Evolutionary conservation across 2,888 invertebrate species (phyloP), one percentile per base, ranked within the genome.

Genomic region (Melinaea marsaeus): DNA sequence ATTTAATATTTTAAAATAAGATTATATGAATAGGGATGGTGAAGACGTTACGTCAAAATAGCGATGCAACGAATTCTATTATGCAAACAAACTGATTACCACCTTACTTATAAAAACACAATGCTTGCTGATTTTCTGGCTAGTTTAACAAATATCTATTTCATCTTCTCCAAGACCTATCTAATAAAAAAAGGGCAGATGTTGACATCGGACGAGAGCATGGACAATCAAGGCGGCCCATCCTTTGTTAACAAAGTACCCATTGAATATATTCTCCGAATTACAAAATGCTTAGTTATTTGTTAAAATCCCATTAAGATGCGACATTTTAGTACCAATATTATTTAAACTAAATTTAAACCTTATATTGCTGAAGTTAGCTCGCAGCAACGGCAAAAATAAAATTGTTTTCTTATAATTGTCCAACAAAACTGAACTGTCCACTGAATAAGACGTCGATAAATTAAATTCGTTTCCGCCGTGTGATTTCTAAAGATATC

Each of bases 391-490:
- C 62, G 34, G 72, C 68, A 65, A 34, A 33, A 13, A 13, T 61
- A 69, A 71, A 62, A 70, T 83, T 76, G 83, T 70, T 64, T 68
- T 70, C 70, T 76, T 75, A 78, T 87, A 86, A 88, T 89, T 88
- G 88, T 86, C 77, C 83, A 78, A 83, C 79, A 83, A 83, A 84
- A 85, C 79, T 77, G 79, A 84, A 83, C 80, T 77, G 79, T 81
- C 79, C 77, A 72, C 79, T 81, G 85, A 88, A 88, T 85, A 82
- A 85, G 84, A 84, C 82, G 79, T 87, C 89, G 78, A 90, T 90
- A 90, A 90, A 90, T 90, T 88, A 89, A 90, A 90, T 90, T 87
- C 75, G 84, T 83, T 90, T 90, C 89, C 88, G 89, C 89, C 79
- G 79, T 82, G 82, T 83, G 84, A 86, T 83, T 86, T 84, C 81